Percentiles rank a stretch among this genome's conserved stretches.
phyloP scores from a whole-genome alignment of 1,140 invertebrate genomes.

The Scaptodrosophila lebanonensis region DNA sequence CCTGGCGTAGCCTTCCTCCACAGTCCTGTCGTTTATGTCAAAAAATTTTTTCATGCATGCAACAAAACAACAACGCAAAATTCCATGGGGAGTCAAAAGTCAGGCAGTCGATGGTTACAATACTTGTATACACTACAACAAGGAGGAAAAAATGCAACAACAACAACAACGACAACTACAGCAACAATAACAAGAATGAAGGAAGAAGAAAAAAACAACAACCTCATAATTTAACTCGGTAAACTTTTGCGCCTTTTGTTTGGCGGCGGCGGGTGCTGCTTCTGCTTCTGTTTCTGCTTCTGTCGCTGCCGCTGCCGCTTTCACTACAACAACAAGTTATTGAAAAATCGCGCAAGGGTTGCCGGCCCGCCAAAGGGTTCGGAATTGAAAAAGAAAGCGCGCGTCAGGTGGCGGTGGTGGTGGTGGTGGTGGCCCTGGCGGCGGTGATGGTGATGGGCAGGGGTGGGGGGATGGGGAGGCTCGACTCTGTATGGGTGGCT shows the following conservation, averaged over 20 bases:
- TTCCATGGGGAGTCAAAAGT: conserved; percentile 56
- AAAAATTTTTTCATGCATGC: conserved; percentile 55
- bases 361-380: conserved; percentile 53
- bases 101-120: conserved; percentile 40
- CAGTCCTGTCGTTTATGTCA: conserved; percentile 9
- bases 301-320: conserved; percentile 21
- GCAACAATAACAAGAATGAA: conserved; percentile 8
- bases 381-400: conserved; percentile 73
- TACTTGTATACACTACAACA: conserved; percentile 3
- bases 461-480: neutral
- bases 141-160: conserved; percentile 8
- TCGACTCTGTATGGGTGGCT: conserved; percentile 9
- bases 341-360: conserved; percentile 71
- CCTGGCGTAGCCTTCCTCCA: too few species aligned
- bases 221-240: conserved; percentile 72
- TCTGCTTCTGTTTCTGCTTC: too few species aligned
- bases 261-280: conserved; percentile 14
- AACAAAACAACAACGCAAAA: conserved; percentile 45
- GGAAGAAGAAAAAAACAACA: conserved; percentile 36
- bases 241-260: conserved; percentile 73
- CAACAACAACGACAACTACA: conserved; percentile 4
- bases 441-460: too few species aligned
- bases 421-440: conserved; percentile 13
- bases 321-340: conserved; percentile 66
- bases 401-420: conserved; percentile 51